Evolutionary conservation across 2,888 invertebrate species (phyloP), one percentile per base, ranked within the genome.

Genomic region (Pseudolycoriella hygida): DNA sequence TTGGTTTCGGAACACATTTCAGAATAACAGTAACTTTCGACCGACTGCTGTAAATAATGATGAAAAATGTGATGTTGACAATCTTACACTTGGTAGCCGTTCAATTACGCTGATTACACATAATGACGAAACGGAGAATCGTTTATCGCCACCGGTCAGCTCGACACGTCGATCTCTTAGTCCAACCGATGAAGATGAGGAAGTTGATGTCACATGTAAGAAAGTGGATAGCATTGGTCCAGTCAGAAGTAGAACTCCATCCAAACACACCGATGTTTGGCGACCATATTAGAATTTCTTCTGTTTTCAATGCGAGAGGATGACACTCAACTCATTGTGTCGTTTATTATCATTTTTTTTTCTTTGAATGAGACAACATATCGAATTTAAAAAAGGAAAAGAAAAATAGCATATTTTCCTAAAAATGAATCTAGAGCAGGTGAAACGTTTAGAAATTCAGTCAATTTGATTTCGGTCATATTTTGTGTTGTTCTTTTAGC

Each of bases 231-330:
- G 46, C 46, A 53, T 57, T 45, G 67, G 64, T 44, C 62, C 66
- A 46, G 67, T 66, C 46, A 64, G 64, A 44, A 61, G 62, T 42
- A 57, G 61, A 53, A 61, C 57, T 53, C 67, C 58, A 57, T 25
- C 25, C 5, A 69, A 61, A 57, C 55, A 77, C 46, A 71, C 76
- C n/a, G 81, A 82, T 56, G 82, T 83, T 47, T 83, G 83, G 83
- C 73, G 83, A 57, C 83, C 83, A 14, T 83, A 83, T 63, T 83
- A 58, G 34, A 25, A n/a, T n/a, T n/a, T n/a, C n/a, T n/a, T n/a
- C n/a, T n/a, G n/a, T n/a, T n/a, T n/a, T n/a, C n/a, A n/a, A n/a
- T n/a, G n/a, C n/a, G n/a, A n/a, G n/a, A n/a, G n/a, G n/a, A n/a
- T n/a, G n/a, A n/a, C n/a, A n/a, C n/a, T n/a, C n/a, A n/a, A n/a